Evolutionary conservation across 1,140 invertebrate genomes (phyloP), one percentile per base, ranked within the genome.

Genomic region (Aphaenogaster ashmeadi): DNA sequence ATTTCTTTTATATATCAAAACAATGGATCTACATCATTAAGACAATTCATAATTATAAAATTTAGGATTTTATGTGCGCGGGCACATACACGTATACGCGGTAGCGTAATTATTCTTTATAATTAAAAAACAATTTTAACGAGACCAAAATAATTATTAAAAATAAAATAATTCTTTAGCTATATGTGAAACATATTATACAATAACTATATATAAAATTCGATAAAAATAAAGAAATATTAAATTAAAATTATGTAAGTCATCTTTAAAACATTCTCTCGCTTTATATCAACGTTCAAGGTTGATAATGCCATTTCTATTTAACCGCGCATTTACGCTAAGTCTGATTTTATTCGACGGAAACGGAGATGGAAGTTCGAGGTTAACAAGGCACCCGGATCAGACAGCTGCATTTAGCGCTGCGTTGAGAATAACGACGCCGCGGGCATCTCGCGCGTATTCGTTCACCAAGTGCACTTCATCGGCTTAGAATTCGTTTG

Each of bases 401-500:
- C n/a, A 7, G 62, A 67, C 33, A 52, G n/a, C 5, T 13, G n/a
- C 38, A 77, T 62, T 62, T 78, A 62, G n/a, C 36, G 36, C 64
- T 78, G 27, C 62, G 4, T 69, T 41, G 47, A 69, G 9, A 38
- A 80, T 54, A 80, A 69, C 33, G 21, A 80, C 5, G 13, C 47
- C 36, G 47, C 47, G n/a, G 15, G 8, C 33, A 36, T 79, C 7
- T 38, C 2, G 11, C 27, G 47, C 13, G 54, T 38, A n/a, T 52
- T 67, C 77, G 3, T 67, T 66, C 18, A 38, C 27, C 56, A 47
- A 79, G n/a, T 8, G n/a, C 18, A 33, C 47, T 86, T 54, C 86
- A 75, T 75, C 54, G 74, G 50, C 38, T 83, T 90, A 75, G 54
- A 89, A 90, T 90, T 86, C 58, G 78, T 87, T 92, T 66, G 77